phyloP scores from a whole-genome alignment of 2,888 invertebrate species.

The Hypselothyrea guttata region DNA sequence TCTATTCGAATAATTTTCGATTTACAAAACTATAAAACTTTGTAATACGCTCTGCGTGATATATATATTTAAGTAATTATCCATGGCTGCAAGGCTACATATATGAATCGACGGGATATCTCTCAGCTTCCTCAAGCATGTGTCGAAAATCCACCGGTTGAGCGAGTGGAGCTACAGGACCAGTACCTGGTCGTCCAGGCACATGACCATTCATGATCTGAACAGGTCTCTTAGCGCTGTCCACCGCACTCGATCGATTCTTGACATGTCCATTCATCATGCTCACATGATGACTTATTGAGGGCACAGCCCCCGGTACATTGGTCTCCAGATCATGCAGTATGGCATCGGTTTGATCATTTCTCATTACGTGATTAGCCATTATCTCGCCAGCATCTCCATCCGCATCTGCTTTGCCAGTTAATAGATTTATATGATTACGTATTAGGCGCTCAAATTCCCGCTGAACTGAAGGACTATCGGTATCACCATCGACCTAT shows the following conservation, averaged over 20 bases:
- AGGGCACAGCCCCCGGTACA: slow-evolving; percentile 82
- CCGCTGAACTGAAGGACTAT: slow-evolving; percentile 88
- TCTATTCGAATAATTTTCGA: slow-evolving; percentile 23
- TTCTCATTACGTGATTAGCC: slow-evolving; percentile 50
- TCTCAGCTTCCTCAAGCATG: slow-evolving; percentile 82
- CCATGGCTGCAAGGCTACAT: slow-evolving; percentile 62
- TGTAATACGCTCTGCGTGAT: slow-evolving; percentile 15
- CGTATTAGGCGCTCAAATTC: slow-evolving; percentile 89
- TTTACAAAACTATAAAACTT: slow-evolving; percentile 47
- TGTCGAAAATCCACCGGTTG: slow-evolving; percentile 79
- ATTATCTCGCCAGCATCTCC: slow-evolving; percentile 47
- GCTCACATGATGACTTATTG: slow-evolving; percentile 83
- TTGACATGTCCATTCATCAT: slow-evolving; percentile 82
- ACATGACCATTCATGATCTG: slow-evolving; percentile 78
- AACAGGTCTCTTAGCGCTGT: slow-evolving; percentile 47
- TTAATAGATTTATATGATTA: slow-evolving; percentile 86
- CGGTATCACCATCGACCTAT: slow-evolving; percentile 93
- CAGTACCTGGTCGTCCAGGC: slow-evolving; percentile 53
- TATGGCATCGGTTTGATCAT: slow-evolving; percentile 79
- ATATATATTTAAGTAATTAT: not conserved
- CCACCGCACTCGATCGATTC: slow-evolving; percentile 63
- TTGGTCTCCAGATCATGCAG: slow-evolving; percentile 81
- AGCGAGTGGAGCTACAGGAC: slow-evolving; percentile 39
- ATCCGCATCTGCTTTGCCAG: slow-evolving; percentile 25
- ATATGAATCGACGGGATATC: slow-evolving; percentile 80